phyloP scores from a whole-genome alignment of 1,140 invertebrate species.

The Tenebrio molitor region DNA sequence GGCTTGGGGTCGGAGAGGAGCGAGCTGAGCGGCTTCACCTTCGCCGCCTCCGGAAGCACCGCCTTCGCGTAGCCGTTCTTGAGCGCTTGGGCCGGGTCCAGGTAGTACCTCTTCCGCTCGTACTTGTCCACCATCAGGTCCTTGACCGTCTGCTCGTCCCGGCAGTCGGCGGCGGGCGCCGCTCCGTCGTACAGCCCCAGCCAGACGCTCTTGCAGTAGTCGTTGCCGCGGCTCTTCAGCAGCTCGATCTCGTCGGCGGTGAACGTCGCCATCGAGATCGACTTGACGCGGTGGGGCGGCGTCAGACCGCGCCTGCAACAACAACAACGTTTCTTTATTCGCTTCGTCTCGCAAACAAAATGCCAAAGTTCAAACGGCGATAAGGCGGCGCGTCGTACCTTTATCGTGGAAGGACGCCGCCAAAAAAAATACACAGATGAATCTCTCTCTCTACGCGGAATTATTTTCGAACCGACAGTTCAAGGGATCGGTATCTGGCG shows the following conservation, averaged over 20 bases:
- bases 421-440: too few relatives aligned
- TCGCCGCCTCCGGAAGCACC: constrained; percentile 52
- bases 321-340: constrained; percentile 56
- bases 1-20: constrained; percentile 50
- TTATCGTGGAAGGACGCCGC: not conserved
- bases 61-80: constrained; percentile 65
- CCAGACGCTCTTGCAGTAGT: constrained; percentile 93
- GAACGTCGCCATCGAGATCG: constrained; percentile 98
- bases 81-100: constrained; percentile 74
- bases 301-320: constrained; percentile 91
- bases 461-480: not conserved
- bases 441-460: too few relatives aligned
- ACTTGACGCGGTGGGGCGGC: constrained; percentile 97
- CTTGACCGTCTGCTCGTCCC: constrained; percentile 91
- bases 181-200: constrained; percentile 82
- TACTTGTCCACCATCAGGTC: constrained; percentile 96
- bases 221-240: constrained; percentile 91
- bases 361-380: constrained; percentile 13
- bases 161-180: constrained; percentile 72
- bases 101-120: constrained; percentile 86
- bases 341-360: not conserved
- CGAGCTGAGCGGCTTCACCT: constrained; percentile 55
- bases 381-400: constrained; percentile 1
- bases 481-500: constrained; percentile 18
- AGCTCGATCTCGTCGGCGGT: constrained; percentile 95